phyloP scores from a whole-genome alignment of 2,113 vertebrate species.

The Copsychus sechellarum region DNA sequence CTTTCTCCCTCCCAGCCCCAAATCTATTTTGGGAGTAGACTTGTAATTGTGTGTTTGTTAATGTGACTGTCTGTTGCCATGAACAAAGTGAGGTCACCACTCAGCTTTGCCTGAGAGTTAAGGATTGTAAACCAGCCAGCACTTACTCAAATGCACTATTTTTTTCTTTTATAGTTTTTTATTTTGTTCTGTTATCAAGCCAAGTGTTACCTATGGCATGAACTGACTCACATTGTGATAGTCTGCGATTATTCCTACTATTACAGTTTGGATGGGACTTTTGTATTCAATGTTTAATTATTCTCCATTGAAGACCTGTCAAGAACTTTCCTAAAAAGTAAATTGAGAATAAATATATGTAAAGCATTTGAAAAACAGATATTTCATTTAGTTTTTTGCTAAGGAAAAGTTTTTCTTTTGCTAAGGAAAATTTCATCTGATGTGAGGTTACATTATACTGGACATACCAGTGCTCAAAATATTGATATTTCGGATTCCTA shows the following conservation, averaged over 20 bases:
- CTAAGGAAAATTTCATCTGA: not conserved
- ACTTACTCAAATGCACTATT: not conserved
- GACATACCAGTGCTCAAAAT: not conserved
- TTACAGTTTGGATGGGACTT: not conserved
- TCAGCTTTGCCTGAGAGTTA: not conserved
- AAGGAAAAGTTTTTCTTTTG: not conserved
- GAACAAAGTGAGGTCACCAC: slow-evolving; percentile 57
- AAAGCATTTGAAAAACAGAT: not conserved
- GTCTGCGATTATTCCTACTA: not conserved
- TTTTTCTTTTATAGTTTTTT: not conserved
- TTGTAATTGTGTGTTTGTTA: slow-evolving; percentile 57
- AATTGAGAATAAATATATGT: not conserved
- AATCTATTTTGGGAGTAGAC: slow-evolving; percentile 46
- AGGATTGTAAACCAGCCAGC: not conserved
- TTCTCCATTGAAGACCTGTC: not conserved
- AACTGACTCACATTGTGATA: not conserved
- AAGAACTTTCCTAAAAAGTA: not conserved
- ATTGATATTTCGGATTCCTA: not conserved
- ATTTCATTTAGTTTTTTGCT: not conserved
- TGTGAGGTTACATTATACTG: not conserved
- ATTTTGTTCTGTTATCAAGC: not conserved
- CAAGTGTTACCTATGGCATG: accelerated
- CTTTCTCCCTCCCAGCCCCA: slow-evolving; percentile 10
- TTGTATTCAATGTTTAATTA: not conserved
- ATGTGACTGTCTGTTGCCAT: slow-evolving; percentile 60